Conservation (phyloP, 2,113 vertebrate species). For the Brienomyrus brachyistius region DNA sequence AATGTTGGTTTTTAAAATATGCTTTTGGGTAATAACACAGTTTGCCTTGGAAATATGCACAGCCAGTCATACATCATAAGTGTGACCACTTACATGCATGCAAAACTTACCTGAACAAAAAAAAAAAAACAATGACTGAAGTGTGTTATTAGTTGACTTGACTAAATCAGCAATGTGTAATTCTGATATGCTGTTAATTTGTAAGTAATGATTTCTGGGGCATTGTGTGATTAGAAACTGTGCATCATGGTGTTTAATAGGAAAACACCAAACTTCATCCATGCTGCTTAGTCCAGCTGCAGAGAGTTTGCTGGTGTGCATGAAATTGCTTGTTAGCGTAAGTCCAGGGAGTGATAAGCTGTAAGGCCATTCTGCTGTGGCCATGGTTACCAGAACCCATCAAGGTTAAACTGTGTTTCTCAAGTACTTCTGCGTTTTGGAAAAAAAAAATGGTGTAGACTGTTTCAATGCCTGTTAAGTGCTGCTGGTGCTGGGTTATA, state of each 20-base stretch:
- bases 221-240: neutral
- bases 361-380: constrained; percentile 45
- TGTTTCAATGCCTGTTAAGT: constrained; percentile 42
- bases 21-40: neutral
- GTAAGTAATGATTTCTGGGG: neutral
- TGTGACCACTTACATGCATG: constrained; percentile 1
- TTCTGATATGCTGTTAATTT: neutral
- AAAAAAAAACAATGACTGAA: neutral
- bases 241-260: neutral
- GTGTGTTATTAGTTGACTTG: neutral
- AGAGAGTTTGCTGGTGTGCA: constrained; percentile 37
- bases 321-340: constrained; percentile 31
- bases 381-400: constrained; percentile 39
- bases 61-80: neutral
- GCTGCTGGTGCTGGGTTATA: constrained; percentile 39
- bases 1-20: neutral
- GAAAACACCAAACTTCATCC: neutral
- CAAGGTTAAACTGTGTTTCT: constrained; percentile 36
- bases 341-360: constrained; percentile 10
- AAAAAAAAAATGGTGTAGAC: constrained; percentile 40
- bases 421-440: constrained; percentile 50
- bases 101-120: neutral
- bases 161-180: neutral
- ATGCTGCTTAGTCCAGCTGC: neutral
- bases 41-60: neutral